A percentile compares a stretch with the other conserved stretches of the same genome.
Conservation (phyloP, 2,888 invertebrate species). For the Horisme vitalbata region DNA sequence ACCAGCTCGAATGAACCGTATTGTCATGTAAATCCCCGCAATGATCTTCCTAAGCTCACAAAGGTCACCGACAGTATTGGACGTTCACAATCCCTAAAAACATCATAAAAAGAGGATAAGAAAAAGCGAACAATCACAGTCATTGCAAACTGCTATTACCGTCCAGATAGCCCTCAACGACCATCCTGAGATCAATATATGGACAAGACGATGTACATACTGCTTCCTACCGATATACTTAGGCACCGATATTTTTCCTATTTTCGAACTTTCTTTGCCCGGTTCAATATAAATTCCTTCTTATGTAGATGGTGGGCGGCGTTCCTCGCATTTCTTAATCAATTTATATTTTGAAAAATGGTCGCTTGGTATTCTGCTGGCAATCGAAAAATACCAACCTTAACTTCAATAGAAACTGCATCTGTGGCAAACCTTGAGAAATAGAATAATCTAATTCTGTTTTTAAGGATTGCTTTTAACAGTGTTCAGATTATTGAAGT, state of each 20-base stretch:
- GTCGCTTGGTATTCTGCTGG: constrained; percentile 24
- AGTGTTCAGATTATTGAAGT: no score
- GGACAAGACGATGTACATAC: constrained; percentile 24
- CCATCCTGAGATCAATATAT: constrained; percentile 39
- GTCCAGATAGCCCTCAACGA: constrained; percentile 32
- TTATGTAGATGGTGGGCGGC: constrained; percentile 29
- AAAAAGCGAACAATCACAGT: constrained; percentile 40
- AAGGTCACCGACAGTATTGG: constrained; percentile 43
- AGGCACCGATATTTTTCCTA: constrained; percentile 27
- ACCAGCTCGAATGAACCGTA: constrained; percentile 32
- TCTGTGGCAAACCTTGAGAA: constrained; percentile 4
- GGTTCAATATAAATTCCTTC: constrained; percentile 38
- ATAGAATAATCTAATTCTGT: not conserved
- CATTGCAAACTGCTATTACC: constrained; percentile 44
- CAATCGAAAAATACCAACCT: constrained; percentile 17
- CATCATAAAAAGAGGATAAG: constrained; percentile 45
- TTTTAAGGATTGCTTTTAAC: no score
- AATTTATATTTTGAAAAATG: constrained; percentile 34
- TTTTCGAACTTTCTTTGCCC: constrained; percentile 27
- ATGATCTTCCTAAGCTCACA: constrained; percentile 47
- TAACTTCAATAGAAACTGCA: constrained; percentile 2
- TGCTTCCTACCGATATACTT: constrained; percentile 3
- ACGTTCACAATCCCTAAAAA: constrained; percentile 44
- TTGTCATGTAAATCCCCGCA: constrained; percentile 48
- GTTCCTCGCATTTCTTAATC: constrained; percentile 29